phyloP scores from a whole-genome alignment of 2,888 invertebrate species.

The Meiosimyza platycephala region DNA sequence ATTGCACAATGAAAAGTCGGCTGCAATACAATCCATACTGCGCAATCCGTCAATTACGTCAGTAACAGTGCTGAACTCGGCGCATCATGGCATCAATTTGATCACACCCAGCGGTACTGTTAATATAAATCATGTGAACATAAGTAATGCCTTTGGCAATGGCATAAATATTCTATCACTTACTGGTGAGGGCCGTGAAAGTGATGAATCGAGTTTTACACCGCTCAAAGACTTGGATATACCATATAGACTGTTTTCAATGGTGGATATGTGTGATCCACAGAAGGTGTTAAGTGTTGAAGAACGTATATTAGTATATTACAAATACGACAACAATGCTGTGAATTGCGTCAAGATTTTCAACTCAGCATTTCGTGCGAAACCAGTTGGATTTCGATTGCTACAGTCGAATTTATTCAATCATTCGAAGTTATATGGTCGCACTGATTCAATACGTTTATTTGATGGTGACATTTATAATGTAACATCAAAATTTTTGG shows the following conservation, averaged over 20 bases:
- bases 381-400: constrained; percentile 89
- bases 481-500: constrained; percentile 78
- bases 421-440: constrained; percentile 82
- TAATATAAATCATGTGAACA: constrained; percentile 79
- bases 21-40: constrained; percentile 90
- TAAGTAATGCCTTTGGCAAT: constrained; percentile 86
- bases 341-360: constrained; percentile 98
- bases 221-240: constrained; percentile 85
- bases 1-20: constrained; percentile 93
- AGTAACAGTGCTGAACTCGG: constrained; percentile 85
- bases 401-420: constrained; percentile 94
- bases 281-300: constrained; percentile 91
- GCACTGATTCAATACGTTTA: constrained; percentile 85
- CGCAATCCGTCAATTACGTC: constrained; percentile 85
- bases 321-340: constrained; percentile 96
- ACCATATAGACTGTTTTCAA: constrained; percentile 91
- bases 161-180: constrained; percentile 91
- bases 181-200: constrained; percentile 91
- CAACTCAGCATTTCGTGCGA: constrained; percentile 84
- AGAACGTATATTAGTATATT: constrained; percentile 91
- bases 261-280: constrained; percentile 96
- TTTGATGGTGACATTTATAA: constrained; percentile 96
- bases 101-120: constrained; percentile 88
- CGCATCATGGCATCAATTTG: constrained; percentile 91
- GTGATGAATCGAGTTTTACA: constrained; percentile 87